Evolutionary conservation across 2,113 vertebrate genomes (phyloP), one percentile per base, ranked within the genome.

Genomic region (Halcyon senegalensis): DNA sequence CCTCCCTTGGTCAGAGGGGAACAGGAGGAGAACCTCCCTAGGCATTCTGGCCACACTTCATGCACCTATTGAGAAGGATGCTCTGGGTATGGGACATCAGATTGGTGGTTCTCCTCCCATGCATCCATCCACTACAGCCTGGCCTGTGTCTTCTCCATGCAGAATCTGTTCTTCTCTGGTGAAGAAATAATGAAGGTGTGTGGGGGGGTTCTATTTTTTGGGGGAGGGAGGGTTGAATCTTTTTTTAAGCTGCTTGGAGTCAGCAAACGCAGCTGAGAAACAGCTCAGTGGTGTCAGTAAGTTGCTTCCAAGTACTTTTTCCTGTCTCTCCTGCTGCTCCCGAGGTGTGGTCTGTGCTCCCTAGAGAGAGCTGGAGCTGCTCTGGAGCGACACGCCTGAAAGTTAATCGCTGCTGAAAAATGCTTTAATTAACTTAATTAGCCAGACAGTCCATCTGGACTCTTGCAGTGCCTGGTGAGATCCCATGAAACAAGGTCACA

Each of bases 391-490:
- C 1, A 7, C 1, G 60, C 83, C 86, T 94, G 56, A 31, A 87
- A 94, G 80, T 95, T 94, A 96, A 93, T 96, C 5, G 21, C 83
- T 21, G 72, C 83, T 4, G 35, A 82, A 89, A 93, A 95, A 75
- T 3, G 3, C 90, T 90, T 92, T 96, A 96, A 95, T 96, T 95
- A 95, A 93, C 86, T 93, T 74, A 48, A 50, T 92, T 94, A 92
- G 81, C 89, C 90, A 89, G 93, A 84, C 16, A 1, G 77, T 69
- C 92, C 86, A 79, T 88, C 92, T 84, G 90, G 83, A 55, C 87
- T 93, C 82, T 21, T 33, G 50, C 90, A 63, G 92, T 1, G 25
- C 72, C 76, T 58, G 43, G 6, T 90, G 89, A 88, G 84, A 84
- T 76, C 31, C 33, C 0, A 1, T 28, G 80, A 31, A 94, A 64